phyloP scores from a whole-genome alignment of 1,140 invertebrate species.

The Zaprionus ornatus region DNA sequence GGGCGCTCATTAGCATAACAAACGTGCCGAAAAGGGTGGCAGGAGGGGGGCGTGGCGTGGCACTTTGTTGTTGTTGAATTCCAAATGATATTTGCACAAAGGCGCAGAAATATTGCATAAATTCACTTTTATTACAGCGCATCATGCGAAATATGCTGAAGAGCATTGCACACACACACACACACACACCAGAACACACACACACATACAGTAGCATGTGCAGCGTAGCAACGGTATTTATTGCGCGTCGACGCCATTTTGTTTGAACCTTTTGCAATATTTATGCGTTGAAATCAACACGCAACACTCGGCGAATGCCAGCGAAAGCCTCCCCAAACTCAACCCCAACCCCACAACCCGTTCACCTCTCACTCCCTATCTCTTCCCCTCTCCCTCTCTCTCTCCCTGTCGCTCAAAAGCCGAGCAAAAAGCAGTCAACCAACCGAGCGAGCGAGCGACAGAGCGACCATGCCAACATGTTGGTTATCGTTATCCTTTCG shows the following conservation, averaged over 20 bases:
- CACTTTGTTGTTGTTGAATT: slow-evolving; percentile 41
- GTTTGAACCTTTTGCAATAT: slow-evolving; percentile 81
- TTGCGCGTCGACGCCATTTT: slow-evolving; percentile 82
- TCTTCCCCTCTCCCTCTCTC: background rate
- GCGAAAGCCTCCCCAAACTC: slow-evolving; percentile 22
- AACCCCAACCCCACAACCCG: background rate
- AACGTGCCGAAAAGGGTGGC: slow-evolving; percentile 25
- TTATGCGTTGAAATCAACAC: slow-evolving; percentile 82
- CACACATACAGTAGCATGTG: slow-evolving; percentile 1
- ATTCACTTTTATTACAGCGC: slow-evolving; percentile 78
- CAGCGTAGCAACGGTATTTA: slow-evolving; percentile 63
- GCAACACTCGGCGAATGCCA: slow-evolving; percentile 55
- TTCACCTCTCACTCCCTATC: background rate
- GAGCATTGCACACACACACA: slow-evolving; percentile 21
- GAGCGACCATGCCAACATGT: slow-evolving; percentile 56
- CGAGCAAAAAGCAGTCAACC: slow-evolving; percentile 16
- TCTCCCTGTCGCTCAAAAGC: background rate
- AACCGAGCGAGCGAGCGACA: background rate
- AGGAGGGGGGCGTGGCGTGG: background rate
- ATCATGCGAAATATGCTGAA: slow-evolving; percentile 22
- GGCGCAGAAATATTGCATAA: slow-evolving; percentile 81
- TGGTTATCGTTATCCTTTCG: slow-evolving; percentile 78
- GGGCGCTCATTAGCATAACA: slow-evolving; percentile 73
- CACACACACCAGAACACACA: slow-evolving; percentile 30
- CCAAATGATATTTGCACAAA: slow-evolving; percentile 79